A percentile compares a stretch with the other conserved stretches of the same genome.
These are phyloP conservation scores for Syrista parreyssii DNA, from an alignment of 2,888 invertebrate species.

Conservation along the genomic window DNA sequence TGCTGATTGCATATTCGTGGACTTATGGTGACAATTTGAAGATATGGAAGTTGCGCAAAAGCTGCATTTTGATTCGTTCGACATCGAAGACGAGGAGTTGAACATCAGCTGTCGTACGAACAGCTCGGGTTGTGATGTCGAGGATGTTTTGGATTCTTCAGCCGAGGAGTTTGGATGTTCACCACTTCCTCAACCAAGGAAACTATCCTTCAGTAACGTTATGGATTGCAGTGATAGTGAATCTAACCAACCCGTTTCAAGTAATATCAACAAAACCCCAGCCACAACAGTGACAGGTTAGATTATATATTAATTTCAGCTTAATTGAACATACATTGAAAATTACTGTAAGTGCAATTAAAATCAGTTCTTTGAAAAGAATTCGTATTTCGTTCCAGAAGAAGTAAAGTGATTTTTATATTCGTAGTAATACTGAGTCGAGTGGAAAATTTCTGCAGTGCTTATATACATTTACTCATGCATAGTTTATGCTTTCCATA, in stretches of 20 bases:
- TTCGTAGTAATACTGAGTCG: neutral
- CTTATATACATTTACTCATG: neutral
- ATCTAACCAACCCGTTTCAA: slow-evolving; percentile 32
- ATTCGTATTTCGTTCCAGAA: neutral
- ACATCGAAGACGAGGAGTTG: slow-evolving; percentile 68
- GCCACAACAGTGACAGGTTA: slow-evolving; percentile 54
- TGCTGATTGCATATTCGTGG: slow-evolving; percentile 15
- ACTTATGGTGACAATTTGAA: slow-evolving; percentile 38
- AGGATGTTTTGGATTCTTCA: slow-evolving; percentile 73
- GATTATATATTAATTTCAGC: slow-evolving; percentile 10
- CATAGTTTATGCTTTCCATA: neutral
- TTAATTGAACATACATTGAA: neutral
- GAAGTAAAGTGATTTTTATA: neutral
- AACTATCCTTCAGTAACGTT: slow-evolving; percentile 72
- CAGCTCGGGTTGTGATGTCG: slow-evolving; percentile 74
- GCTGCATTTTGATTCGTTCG: slow-evolving; percentile 59
- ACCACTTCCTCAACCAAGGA: slow-evolving; percentile 71
- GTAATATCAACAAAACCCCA: slow-evolving; percentile 41
- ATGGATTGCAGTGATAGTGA: slow-evolving; percentile 62
- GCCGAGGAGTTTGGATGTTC: slow-evolving; percentile 72
- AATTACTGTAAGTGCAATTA: neutral
- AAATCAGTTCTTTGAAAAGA: neutral
- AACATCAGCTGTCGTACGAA: slow-evolving; percentile 68
- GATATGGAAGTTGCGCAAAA: slow-evolving; percentile 61
- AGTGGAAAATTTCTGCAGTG: neutral